These are phyloP conservation scores for Neofelis nebulosa DNA, from an alignment of 2,113 vertebrate species.

Conservation along the genomic window DNA sequence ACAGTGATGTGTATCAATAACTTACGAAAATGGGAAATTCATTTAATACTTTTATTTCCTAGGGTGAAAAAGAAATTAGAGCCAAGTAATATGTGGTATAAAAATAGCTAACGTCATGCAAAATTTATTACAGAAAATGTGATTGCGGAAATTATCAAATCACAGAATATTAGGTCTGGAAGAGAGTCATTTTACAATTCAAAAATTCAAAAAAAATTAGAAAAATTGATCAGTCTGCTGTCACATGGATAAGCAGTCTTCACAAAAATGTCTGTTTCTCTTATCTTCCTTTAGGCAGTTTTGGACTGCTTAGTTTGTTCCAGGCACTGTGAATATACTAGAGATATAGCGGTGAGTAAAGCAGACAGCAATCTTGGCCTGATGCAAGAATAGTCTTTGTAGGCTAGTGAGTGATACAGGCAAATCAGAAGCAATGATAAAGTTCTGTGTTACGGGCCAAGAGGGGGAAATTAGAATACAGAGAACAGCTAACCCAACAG, in stretches of 20 bases:
- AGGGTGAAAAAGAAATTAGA: conserved; percentile 61
- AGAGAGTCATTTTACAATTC: conserved; percentile 30
- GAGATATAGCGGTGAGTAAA: neutral
- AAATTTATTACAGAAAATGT: conserved; percentile 63
- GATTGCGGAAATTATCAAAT: conserved; percentile 48
- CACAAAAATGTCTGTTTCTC: neutral
- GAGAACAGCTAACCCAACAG: neutral
- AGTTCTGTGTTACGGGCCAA: neutral
- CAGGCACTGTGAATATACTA: neutral
- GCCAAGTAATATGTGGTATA: conserved; percentile 31
- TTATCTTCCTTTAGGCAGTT: neutral
- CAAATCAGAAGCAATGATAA: neutral
- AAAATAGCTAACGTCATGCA: conserved; percentile 59
- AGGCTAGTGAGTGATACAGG: neutral
- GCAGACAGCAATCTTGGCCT: neutral
- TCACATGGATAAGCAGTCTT: neutral
- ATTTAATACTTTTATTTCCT: conserved; percentile 49
- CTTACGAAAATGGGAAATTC: conserved; percentile 31
- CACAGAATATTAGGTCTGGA: conserved; percentile 18
- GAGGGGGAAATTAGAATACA: neutral
- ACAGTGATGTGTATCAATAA: neutral
- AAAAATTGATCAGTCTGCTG: neutral
- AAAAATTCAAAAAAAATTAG: neutral
- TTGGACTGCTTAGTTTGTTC: neutral
- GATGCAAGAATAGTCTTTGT: neutral